Conservation (phyloP, 2,797 vertebrate species). For the Cyclura pinguis region DNA sequence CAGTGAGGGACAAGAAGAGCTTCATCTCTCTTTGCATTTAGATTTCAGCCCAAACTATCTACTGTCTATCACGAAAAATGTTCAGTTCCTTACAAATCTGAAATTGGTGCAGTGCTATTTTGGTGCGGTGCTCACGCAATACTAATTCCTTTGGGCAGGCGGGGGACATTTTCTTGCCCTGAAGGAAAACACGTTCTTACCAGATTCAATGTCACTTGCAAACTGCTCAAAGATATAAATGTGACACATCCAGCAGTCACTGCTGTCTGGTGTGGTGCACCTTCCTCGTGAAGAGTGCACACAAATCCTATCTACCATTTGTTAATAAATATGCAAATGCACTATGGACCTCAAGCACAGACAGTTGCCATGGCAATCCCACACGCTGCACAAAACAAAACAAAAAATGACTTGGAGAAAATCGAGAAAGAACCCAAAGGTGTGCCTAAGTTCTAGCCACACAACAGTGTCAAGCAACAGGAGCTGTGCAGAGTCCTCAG, state of each 20-base stretch:
- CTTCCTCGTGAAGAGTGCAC: background rate
- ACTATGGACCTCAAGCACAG: background rate
- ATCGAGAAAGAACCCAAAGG: background rate
- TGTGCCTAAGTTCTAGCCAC: background rate
- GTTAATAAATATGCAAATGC: conserved; percentile 44
- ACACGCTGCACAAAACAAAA: background rate
- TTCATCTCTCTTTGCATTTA: background rate
- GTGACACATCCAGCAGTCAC: background rate
- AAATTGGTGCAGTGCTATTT: background rate
- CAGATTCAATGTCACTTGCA: background rate
- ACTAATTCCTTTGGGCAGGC: background rate
- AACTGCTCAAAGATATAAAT: conserved; percentile 4
- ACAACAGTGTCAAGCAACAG: too few relatives aligned
- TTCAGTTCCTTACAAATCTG: background rate
- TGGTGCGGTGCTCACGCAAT: background rate
- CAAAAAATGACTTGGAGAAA: background rate
- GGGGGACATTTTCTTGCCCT: background rate
- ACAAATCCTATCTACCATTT: conserved; percentile 18
- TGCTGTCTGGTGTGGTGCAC: conserved; percentile 1
- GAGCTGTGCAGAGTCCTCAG: background rate
- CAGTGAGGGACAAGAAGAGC: background rate
- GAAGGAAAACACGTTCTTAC: background rate
- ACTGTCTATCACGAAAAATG: background rate
- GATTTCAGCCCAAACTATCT: background rate
- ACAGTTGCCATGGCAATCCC: conserved; percentile 35